Percentiles rank a stretch among this genome's conserved stretches.
Conservation (phyloP, 2,888 invertebrate genomes). For the Dryococelus australis region DNA sequence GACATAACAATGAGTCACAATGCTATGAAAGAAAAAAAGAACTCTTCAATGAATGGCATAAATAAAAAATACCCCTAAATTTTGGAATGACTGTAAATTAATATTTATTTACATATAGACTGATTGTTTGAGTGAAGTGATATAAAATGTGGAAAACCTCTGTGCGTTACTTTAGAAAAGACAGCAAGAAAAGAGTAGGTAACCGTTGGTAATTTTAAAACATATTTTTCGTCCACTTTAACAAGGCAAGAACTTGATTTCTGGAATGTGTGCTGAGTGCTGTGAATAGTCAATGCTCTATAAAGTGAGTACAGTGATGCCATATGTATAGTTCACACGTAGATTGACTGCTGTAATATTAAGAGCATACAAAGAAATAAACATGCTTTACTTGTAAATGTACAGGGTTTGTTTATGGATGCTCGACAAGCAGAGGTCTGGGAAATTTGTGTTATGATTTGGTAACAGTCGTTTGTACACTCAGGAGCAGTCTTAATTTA, state of each 20-base stretch:
- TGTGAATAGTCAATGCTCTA: neutral
- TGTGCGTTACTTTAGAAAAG: too few species aligned
- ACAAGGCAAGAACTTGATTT: neutral
- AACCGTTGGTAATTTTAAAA: neutral
- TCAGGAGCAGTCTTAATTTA: neutral
- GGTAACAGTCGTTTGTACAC: neutral
- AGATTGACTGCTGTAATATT: neutral
- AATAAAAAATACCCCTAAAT: too few species aligned
- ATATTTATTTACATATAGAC: too few species aligned
- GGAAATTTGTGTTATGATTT: neutral
- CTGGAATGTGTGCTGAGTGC: neutral
- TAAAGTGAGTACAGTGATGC: neutral
- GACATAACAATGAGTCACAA: too few species aligned
- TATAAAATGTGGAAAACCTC: too few species aligned
- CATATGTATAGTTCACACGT: neutral
- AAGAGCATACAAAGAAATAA: neutral
- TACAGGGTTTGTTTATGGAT: neutral
- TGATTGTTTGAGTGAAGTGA: too few species aligned
- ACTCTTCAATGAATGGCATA: too few species aligned
- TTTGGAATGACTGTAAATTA: too few species aligned
- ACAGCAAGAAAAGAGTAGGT: too few species aligned
- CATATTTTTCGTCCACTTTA: neutral
- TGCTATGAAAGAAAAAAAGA: too few species aligned
- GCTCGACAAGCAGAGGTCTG: neutral
- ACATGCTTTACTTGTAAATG: neutral